Conservation (phyloP, 2,113 vertebrate genomes). For the Psittacula cyanocephala region DNA sequence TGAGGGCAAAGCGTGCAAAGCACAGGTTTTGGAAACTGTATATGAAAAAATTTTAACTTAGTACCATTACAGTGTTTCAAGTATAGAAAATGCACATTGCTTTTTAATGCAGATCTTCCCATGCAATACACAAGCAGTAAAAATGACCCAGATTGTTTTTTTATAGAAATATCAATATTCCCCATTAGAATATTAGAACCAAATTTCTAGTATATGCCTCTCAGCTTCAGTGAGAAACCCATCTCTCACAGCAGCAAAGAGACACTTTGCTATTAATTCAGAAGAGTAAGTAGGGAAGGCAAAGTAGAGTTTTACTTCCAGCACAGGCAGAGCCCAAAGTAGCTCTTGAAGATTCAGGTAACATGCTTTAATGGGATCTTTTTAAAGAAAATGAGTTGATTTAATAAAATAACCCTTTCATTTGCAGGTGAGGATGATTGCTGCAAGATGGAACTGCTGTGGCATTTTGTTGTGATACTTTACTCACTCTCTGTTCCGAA, state of each 20-base stretch:
- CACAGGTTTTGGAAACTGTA: not conserved
- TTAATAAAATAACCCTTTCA: not conserved
- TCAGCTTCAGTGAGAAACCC: not conserved
- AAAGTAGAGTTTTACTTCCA: not conserved
- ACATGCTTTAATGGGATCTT: not conserved
- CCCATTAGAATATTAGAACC: not conserved
- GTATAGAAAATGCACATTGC: not conserved
- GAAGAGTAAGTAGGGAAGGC: not conserved
- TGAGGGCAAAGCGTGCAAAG: not conserved
- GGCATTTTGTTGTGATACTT: not conserved
- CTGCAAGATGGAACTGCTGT: not conserved
- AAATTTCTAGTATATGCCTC: accelerated
- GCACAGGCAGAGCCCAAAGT: not conserved
- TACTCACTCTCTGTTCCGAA: not conserved
- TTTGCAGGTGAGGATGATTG: not conserved
- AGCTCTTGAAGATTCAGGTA: not conserved
- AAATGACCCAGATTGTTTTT: not conserved
- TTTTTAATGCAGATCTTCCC: not conserved
- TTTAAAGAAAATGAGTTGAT: not conserved
- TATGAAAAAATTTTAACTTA: not conserved
- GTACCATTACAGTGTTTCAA: not conserved
- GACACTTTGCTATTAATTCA: not conserved
- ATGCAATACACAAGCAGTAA: not conserved
- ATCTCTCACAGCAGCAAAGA: not conserved
- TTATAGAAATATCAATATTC: not conserved